Conservation (phyloP, 2,797 vertebrate genomes). For the Acrocephalus scirpaceus region DNA sequence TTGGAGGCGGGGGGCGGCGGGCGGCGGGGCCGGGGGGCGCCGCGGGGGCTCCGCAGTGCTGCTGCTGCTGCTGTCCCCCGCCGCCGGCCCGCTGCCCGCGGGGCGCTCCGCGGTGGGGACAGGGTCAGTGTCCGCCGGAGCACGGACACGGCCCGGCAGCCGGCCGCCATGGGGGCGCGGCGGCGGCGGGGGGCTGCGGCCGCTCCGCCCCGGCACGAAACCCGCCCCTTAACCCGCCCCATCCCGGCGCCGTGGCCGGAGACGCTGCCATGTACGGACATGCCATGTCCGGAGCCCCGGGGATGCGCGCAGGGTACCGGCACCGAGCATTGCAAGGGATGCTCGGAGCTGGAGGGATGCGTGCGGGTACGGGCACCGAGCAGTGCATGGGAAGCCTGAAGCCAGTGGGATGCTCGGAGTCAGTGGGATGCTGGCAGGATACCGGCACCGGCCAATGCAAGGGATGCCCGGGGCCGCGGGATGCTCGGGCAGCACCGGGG, state of each 20-base stretch:
- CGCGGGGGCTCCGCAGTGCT: background rate
- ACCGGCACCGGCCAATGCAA: background rate
- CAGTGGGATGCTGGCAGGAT: background rate
- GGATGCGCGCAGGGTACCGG: background rate
- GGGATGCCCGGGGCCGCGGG: background rate
- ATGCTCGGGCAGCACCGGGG: background rate
- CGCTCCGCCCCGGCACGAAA: background rate
- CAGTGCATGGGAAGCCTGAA: background rate
- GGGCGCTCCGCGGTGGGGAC: background rate
- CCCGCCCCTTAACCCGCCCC: background rate
- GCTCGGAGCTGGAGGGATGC: background rate
- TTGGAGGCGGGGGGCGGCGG: background rate
- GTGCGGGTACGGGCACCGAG: background rate
- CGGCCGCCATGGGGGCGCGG: background rate
- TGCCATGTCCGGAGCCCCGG: rapidly evolving
- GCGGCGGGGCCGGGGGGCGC: background rate
- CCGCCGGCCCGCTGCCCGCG: background rate
- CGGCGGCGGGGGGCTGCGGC: background rate
- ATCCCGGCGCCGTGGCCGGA: background rate
- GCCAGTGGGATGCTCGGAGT: background rate
- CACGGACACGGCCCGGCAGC: background rate
- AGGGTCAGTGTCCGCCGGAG: background rate
- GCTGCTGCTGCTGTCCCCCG: background rate
- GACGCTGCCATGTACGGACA: background rate
- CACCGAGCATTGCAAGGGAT: background rate